phyloP scores from a whole-genome alignment of 2,113 vertebrate genomes.

The Chaenocephalus aceratus region DNA sequence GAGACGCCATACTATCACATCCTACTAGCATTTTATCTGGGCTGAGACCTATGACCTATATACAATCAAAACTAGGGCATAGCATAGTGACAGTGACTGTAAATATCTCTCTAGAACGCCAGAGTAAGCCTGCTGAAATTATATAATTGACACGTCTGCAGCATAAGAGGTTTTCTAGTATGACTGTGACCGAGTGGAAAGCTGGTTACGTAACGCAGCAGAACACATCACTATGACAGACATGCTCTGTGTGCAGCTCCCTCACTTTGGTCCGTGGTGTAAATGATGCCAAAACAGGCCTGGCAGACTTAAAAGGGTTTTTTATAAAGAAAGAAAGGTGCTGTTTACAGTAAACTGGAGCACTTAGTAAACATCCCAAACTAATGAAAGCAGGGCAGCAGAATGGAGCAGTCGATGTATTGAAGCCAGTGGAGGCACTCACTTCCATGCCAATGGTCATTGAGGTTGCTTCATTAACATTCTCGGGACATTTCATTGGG shows the following conservation, averaged over 20 bases:
- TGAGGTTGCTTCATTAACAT: slow-evolving; percentile 79
- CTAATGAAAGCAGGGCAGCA: slow-evolving; percentile 21
- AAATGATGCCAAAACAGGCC: slow-evolving; percentile 45
- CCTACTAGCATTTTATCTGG: neutral
- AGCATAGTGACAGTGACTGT: neutral
- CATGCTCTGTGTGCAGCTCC: slow-evolving; percentile 28
- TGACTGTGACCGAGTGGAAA: slow-evolving; percentile 10
- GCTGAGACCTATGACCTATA: neutral
- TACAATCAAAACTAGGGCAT: neutral
- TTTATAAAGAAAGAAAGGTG: neutral
- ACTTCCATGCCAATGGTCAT: slow-evolving; percentile 71
- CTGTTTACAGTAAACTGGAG: slow-evolving; percentile 55
- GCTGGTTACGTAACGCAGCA: slow-evolving; percentile 53
- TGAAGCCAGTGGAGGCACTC: slow-evolving; percentile 12
- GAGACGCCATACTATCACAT: neutral
- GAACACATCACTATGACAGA: slow-evolving; percentile 35
- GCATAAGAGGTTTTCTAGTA: slow-evolving; percentile 23
- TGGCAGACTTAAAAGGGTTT: slow-evolving; percentile 40
- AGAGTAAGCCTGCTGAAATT: slow-evolving; percentile 20
- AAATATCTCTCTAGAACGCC: slow-evolving; percentile 5
- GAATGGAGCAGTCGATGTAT: slow-evolving; percentile 10
- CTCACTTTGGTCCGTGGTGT: slow-evolving; percentile 13
- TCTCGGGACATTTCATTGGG: slow-evolving; percentile 64
- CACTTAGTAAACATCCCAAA: slow-evolving; percentile 17
- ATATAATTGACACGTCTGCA: slow-evolving; percentile 2